A percentile compares a stretch with the other conserved stretches of the same genome.
Conservation (phyloP, 1,140 invertebrate genomes). For the Drosophila novamexicana region DNA sequence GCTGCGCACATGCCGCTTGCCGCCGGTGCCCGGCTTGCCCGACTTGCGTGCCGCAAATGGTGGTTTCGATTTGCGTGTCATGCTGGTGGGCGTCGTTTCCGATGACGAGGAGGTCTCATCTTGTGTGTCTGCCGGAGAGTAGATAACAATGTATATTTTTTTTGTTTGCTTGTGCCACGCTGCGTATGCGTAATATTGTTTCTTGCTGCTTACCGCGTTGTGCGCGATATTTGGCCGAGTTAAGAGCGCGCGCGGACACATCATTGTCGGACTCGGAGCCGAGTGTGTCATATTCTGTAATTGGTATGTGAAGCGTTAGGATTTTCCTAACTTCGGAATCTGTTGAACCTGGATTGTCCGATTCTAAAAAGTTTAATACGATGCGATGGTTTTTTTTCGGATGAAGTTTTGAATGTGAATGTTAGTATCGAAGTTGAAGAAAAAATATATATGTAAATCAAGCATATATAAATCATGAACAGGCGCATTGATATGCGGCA, state of each 20-base stretch:
- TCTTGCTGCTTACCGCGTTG: conserved; percentile 84
- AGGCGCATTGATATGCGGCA: conserved; percentile 9
- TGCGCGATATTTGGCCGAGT: conserved; percentile 87
- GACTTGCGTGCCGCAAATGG: conserved; percentile 87
- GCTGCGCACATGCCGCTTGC: conserved; percentile 88
- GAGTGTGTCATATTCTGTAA: conserved; percentile 93
- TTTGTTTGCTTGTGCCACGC: neutral
- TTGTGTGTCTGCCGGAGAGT: conserved; percentile 84
- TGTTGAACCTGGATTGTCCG: conserved; percentile 93
- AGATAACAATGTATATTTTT: neutral
- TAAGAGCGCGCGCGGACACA: conserved; percentile 86
- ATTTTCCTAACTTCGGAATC: conserved; percentile 95
- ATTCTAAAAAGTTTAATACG: conserved; percentile 89
- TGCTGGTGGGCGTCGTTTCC: conserved; percentile 88
- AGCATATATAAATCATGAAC: conserved; percentile 11
- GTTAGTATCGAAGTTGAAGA: conserved; percentile 44
- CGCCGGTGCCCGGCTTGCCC: conserved; percentile 85
- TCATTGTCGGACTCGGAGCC: conserved; percentile 91
- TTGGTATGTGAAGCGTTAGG: conserved; percentile 93
- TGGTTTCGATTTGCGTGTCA: conserved; percentile 88
- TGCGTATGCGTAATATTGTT: conserved; percentile 14
- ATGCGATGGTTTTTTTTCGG: conserved; percentile 79
- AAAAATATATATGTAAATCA: conserved; percentile 8
- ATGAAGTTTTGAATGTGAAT: conserved; percentile 61
- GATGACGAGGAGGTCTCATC: conserved; percentile 90